Percentiles rank a stretch among this genome's conserved stretches.
These are phyloP conservation scores for Geopemphigus sp. DNA, from an alignment of 1,140 invertebrate genomes.

Conservation along the genomic window DNA sequence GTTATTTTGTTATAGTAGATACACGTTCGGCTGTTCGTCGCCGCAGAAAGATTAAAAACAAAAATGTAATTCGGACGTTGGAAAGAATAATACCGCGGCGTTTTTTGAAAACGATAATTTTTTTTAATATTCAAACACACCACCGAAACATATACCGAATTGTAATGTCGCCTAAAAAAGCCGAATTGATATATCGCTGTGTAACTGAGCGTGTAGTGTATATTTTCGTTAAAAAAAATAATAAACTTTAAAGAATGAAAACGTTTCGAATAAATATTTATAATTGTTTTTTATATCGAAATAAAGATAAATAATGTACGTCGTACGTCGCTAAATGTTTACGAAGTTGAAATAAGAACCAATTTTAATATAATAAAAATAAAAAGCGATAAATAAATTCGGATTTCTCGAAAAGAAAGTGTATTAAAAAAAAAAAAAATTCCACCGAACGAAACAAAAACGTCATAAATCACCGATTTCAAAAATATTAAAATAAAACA, in stretches of 20 bases:
- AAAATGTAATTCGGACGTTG: no score
- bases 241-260: neutral
- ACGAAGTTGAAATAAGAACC: neutral
- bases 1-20: neutral
- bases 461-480: constrained; percentile 14
- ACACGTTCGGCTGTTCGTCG: no score
- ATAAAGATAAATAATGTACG: neutral
- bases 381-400: neutral
- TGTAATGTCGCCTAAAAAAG: neutral
- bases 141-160: neutral
- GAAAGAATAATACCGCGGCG: no score
- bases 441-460: neutral
- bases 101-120: no score
- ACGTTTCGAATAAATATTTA: neutral
- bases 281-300: neutral
- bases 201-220: neutral
- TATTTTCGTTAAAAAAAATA: neutral
- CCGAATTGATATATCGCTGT: neutral
- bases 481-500: neutral
- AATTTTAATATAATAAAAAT: neutral
- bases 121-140: no score
- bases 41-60: neutral
- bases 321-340: neutral
- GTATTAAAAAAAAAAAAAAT: constrained; percentile 9
- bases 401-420: neutral